phyloP scores from a whole-genome alignment of 2,888 invertebrate genomes.

The Andrena hattorfiana region DNA sequence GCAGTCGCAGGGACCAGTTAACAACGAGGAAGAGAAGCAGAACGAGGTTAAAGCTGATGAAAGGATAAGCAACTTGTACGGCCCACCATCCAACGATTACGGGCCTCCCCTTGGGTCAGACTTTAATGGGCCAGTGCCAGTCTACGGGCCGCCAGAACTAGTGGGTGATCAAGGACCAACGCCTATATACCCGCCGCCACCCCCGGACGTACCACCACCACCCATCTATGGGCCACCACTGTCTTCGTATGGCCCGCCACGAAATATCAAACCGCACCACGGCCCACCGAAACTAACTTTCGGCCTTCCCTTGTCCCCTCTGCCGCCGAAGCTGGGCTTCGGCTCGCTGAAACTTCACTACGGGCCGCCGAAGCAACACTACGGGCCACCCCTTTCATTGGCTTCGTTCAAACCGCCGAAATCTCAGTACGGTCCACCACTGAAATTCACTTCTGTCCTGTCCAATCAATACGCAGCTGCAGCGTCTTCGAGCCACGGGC shows the following conservation, averaged over 20 bases:
- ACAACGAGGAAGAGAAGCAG: constrained; percentile 69
- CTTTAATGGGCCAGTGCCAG: constrained; percentile 81
- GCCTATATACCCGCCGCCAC: constrained; percentile 86
- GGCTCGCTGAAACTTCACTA: constrained; percentile 84
- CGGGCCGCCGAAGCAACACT: constrained; percentile 79
- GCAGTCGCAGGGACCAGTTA: constrained; percentile 44
- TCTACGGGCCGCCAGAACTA: constrained; percentile 84
- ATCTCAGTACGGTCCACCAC: constrained; percentile 78
- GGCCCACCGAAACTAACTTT: constrained; percentile 84
- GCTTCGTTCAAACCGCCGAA: constrained; percentile 83
- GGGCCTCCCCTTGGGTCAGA: constrained; percentile 71
- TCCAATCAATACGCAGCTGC: constrained; percentile 76
- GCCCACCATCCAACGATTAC: constrained; percentile 72
- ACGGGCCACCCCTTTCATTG: constrained; percentile 68
- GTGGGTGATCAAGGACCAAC: constrained; percentile 82
- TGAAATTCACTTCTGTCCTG: constrained; percentile 82
- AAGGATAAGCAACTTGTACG: constrained; percentile 79
- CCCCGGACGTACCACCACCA: constrained; percentile 84
- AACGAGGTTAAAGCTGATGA: constrained; percentile 77
- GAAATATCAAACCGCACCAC: constrained; percentile 82
- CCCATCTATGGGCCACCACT: constrained; percentile 80
- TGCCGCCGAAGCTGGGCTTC: constrained; percentile 73
- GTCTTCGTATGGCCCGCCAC: constrained; percentile 78
- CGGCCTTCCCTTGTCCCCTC: constrained; percentile 72
- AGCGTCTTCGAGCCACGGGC: constrained; percentile 42